Evolutionary conservation across 2,113 vertebrate genomes (phyloP), one percentile per base, ranked within the genome.

Genomic region (Pseudolaguvia tuberculata): DNA sequence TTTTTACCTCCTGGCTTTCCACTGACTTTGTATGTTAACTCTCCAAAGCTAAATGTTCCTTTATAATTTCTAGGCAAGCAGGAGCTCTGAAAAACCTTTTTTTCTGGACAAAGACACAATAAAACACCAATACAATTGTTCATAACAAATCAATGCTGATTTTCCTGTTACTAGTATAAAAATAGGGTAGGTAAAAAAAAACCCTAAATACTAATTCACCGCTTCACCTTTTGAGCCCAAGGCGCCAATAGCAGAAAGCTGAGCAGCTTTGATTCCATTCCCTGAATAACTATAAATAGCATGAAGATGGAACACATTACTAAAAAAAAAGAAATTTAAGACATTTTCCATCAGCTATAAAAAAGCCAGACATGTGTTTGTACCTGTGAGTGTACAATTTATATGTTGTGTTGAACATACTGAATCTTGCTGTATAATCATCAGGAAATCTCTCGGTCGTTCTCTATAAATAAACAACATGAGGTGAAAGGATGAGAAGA

Each of bases 381-480:
- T 83, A 99, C 96, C 97, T 99, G 88, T 95, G 92, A 12, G 94
- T 94, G 85, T 98, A 98, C 56, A 99, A 89, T 61, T 93, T 88
- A 80, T 92, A 96, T 17, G 94, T 94, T 75, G 90, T 91, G 87
- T 96, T 96, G 86, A 96, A 94, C 88, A 96, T 91, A 82, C 93
- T 91, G 85, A 98, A 94, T 70, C 87, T 94, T 83, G 91, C 92
- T 79, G 94, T 80, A 80, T 93, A 93, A 85, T 90, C 92, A 1
- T 45, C 75, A 53, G 94, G 92, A 17, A 89, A 90, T 80, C 91
- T 91, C 82, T 94, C 88, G 83, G 94, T 81, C 17, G 94, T 96
- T 89, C 93, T 92, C 96, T 92, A 63, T 45, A 31, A 72, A 39
- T 23, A 56, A 56, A 63, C 59, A 4, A 17, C 17, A 25, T 48